Conservation (phyloP, 1,140 invertebrate genomes). For the Heterodera schachtii region DNA sequence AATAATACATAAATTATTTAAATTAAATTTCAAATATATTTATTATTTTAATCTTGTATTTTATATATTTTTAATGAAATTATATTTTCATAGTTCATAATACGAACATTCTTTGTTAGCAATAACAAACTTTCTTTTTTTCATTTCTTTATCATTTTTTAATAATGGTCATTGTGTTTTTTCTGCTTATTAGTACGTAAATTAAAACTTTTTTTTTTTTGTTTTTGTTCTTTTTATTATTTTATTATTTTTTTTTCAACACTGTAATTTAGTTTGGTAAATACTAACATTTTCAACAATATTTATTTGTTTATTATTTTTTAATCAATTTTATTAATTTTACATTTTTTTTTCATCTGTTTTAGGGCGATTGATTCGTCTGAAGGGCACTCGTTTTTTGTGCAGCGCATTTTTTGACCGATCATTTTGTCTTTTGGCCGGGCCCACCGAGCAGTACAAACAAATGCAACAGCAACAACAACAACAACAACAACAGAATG, state of each 20-base stretch:
- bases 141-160: no score
- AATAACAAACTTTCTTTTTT: no score
- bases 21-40: no score
- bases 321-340: conserved; percentile 12
- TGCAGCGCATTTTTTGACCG: conserved; percentile 54
- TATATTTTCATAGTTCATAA: no score
- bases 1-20: no score
- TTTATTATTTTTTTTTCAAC: conserved; percentile 8
- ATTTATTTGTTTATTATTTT: background rate
- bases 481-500: conserved; percentile 33
- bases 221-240: conserved; percentile 9
- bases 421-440: conserved; percentile 54
- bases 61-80: no score
- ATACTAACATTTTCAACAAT: background rate
- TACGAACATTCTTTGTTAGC: no score
- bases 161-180: no score
- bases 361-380: conserved; percentile 57
- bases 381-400: conserved; percentile 53
- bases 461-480: conserved; percentile 45
- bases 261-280: no score
- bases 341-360: background rate
- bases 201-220: no score
- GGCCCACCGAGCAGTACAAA: conserved; percentile 50
- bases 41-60: no score
- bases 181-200: no score